These are phyloP conservation scores for Enchytraeus crypticus DNA, from an alignment of 2,888 invertebrate genomes.

Conservation along the genomic window DNA sequence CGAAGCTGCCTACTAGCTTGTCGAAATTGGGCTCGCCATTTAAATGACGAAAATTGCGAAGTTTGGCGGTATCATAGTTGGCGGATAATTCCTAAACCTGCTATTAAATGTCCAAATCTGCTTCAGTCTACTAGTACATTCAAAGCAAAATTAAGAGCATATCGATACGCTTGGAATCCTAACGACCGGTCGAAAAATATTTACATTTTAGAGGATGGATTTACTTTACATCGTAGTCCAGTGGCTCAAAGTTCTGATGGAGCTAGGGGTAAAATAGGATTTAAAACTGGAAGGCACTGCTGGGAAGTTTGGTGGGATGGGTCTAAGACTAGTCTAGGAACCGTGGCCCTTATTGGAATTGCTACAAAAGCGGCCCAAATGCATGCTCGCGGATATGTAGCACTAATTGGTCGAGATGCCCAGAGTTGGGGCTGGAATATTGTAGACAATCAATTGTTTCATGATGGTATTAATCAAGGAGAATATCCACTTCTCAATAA, in stretches of 20 bases:
- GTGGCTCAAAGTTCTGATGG: slow-evolving; percentile 98
- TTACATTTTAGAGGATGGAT: slow-evolving; percentile 90
- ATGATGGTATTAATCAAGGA: slow-evolving; percentile 89
- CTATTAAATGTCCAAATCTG: slow-evolving; percentile 74
- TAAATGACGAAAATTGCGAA: slow-evolving; percentile 87
- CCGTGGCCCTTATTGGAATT: slow-evolving; percentile 82
- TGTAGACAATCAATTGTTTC: slow-evolving; percentile 89
- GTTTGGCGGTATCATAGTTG: slow-evolving; percentile 87
- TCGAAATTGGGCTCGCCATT: slow-evolving; percentile 77
- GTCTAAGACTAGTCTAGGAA: slow-evolving; percentile 66
- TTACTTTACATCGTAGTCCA: slow-evolving; percentile 93
- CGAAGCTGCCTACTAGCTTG: slow-evolving; percentile 83
- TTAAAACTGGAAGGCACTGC: slow-evolving; percentile 81
- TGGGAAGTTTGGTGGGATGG: slow-evolving; percentile 99
- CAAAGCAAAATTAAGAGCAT: slow-evolving; percentile 81
- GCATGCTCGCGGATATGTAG: slow-evolving; percentile 89
- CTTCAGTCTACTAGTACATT: slow-evolving; percentile 77
- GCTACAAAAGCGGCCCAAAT: slow-evolving; percentile 69
- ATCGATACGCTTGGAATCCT: slow-evolving; percentile 91
- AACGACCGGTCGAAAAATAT: slow-evolving; percentile 94
- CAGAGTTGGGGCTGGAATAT: slow-evolving; percentile 99
- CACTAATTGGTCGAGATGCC: slow-evolving; percentile 85
- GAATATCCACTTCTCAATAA: slow-evolving; percentile 88
- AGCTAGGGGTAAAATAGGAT: slow-evolving; percentile 71
- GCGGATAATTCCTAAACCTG: slow-evolving; percentile 74